Base-by-base conservation (phyloP, 1,140 invertebrate species). In the Lethrus apterus region DNA sequence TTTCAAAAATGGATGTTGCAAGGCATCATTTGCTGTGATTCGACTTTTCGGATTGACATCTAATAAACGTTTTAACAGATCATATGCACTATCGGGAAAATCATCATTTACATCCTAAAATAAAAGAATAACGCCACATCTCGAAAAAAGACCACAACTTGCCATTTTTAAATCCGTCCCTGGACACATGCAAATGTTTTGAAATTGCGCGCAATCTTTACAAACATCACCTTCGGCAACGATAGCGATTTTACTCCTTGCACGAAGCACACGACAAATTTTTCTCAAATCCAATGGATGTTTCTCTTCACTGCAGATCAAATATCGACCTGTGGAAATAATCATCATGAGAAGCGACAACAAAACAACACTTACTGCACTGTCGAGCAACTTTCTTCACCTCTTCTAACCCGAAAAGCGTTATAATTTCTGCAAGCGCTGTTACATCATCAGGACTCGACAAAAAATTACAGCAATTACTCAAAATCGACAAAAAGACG, bases 391-490 rank as follows among this genome's bases (percentile, higher is more conserved):
- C 77, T 46, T 80, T 70, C 49, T 80, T 73, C 42, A 93, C 74
- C 52, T 74, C 67, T 9, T 73, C 70, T 32, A 77, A 79, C 1
- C 90, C 89, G 62, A 94, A 83, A 48, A 93, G 68, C 18, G 81
- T 80, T 2, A 83, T 80, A 35, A 93, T 83, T 74, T 93, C 89
- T 35, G 86, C 83, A 20, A 93, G 67, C 20, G 87, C 85, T 17
- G 81, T 79, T 35, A 84, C 69, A 60, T 91, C 88, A 66, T 91
- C 86, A 26, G 80, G 75, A 4, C 84, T 83, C 48, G 81, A 78
- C 60, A 93, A 90, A 63, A 93, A 88, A 19, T 86, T 86, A 70
- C 88, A 89, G 2, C 85, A 78, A 11, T 80, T 79, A 56, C 81
- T 84, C 4, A 93, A 68, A 46, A 90, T 79, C 38, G 81, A 84